Evolutionary conservation across 2,797 vertebrate species (phyloP), one percentile per base, ranked within the genome.

Genomic region (Takifugu rubripes): DNA sequence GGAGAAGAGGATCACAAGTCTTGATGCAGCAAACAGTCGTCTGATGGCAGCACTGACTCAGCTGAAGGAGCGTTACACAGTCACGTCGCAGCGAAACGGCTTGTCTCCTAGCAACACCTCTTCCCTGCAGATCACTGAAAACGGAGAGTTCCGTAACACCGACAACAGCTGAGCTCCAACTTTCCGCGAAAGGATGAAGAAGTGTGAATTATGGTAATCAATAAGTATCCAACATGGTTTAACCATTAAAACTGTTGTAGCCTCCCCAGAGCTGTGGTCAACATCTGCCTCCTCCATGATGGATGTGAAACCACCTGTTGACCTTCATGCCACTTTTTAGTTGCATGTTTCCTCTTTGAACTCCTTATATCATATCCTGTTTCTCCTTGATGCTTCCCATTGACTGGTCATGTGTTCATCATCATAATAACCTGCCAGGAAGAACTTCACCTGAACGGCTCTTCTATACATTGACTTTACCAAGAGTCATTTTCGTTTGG

Each of bases 81-180:
- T 95, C 92, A 84, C 85, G 10, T 87, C 85, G 45, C 96, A 97
- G 87, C 93, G 96, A 84, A 99, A 99, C 69, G 96, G 97, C 78
- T 90, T 99, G 90, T 98, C 96, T 75, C 96, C 96, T 75, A 97
- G 95, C 93, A 98, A 97, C 92, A 96, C 96, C 45, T 95, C 94
- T 52, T 96, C 97, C 74, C 93, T 99, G 81, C 96, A 98, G 92
- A 99, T 99, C 87, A 99, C 97, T 0, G 96, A 99, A 86, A 99
- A 98, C 66, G 97, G 97, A 80, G 97, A 99, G 90, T 99, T 99
- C 84, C 89, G 96, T 66, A 98, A 97, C 93, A 96, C 94, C 77
- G 95, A 94, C 89, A 96, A 94, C 92, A 97, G 96, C 75, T 97
- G 91, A 82, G 54, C 54, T 55, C 3, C 21, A 21, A 21, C 21